These are phyloP conservation scores for Argyresthia goedartella DNA, from an alignment of 2,888 invertebrate genomes.

Conservation along the genomic window DNA sequence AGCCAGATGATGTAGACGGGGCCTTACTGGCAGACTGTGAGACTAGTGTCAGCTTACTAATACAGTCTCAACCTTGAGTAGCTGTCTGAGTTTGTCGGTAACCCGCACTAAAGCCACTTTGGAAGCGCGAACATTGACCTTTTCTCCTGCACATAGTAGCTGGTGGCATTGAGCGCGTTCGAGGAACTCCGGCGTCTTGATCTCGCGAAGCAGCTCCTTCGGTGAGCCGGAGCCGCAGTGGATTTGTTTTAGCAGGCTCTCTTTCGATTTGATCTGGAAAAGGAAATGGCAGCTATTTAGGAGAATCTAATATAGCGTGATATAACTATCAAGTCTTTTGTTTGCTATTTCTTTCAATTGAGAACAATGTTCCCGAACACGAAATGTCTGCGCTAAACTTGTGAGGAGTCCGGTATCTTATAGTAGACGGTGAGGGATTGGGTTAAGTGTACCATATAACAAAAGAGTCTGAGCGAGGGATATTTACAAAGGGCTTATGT, in stretches of 20 bases:
- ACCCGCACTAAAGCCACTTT: conserved; percentile 87
- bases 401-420: too few species aligned
- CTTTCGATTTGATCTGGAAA: conserved; percentile 83
- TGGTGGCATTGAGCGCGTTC: conserved; percentile 86
- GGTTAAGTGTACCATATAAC: too few species aligned
- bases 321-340: too few species aligned
- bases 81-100: conserved; percentile 85
- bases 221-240: conserved; percentile 72
- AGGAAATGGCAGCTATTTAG: not conserved
- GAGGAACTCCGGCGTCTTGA: conserved; percentile 84
- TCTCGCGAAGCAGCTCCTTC: conserved; percentile 70
- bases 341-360: too few species aligned
- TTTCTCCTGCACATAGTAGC: conserved; percentile 81
- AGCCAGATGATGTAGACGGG: not conserved
- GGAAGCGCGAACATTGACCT: conserved; percentile 83
- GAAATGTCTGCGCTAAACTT: too few species aligned
- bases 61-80: conserved; percentile 85
- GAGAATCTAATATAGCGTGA: too few species aligned
- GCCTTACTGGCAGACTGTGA: too few species aligned
- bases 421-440: too few species aligned
- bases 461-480: too few species aligned
- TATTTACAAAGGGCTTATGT: too few species aligned
- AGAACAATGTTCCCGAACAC: too few species aligned
- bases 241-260: conserved; percentile 82
- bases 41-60: conserved; percentile 73